Base-by-base conservation (phyloP, 2,888 invertebrate genomes). In the Leucophora obtusa region DNA sequence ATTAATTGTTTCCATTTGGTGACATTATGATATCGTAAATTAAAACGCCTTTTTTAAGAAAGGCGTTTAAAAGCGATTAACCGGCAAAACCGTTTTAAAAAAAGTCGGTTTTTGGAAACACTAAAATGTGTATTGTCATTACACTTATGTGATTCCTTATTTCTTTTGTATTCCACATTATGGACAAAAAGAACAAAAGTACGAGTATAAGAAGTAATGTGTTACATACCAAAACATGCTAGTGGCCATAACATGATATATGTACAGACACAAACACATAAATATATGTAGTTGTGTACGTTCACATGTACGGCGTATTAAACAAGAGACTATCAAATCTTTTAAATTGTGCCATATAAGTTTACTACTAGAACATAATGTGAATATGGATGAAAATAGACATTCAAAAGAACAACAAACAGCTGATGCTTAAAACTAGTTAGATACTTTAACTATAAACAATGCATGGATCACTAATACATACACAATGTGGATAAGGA, bases 341-440 rank as follows among this genome's bases (percentile, higher is more conserved):
- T 38, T 38, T 38, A 11, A 4, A 38, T 47, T 47, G 43, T n/a
- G 14, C 43, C n/a, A n/a, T 47, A 47, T 47, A 47, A 47, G 43
- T n/a, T 47, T n/a, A 47, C 4, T 43, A 14, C 11, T 10, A 43
- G 14, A 1, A 43, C 43, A 47, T 47, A n/a, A 14, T 47, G 43
- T 47, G 43, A n/a, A 47, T 47, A n/a, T n/a, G 43, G n/a, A 47
- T n/a, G n/a, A 14, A 47, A 47, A 47, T 47, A 51, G 53, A 47
- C 59, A 65, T 65, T 65, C 33, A 77, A 71, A 70, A 59, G 76
- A 51, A 71, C 70, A 59, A 33, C 70, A 69, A 77, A 77, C 59
- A 71, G 58, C 58, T 76, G 69, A 63, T 70, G 38, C 43, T 70
- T 14, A 21, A 70, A 11, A 47, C 43, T 11, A 11, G 1, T 38